phyloP scores from a whole-genome alignment of 2,888 invertebrate species.

The Drosophila pegasa region DNA sequence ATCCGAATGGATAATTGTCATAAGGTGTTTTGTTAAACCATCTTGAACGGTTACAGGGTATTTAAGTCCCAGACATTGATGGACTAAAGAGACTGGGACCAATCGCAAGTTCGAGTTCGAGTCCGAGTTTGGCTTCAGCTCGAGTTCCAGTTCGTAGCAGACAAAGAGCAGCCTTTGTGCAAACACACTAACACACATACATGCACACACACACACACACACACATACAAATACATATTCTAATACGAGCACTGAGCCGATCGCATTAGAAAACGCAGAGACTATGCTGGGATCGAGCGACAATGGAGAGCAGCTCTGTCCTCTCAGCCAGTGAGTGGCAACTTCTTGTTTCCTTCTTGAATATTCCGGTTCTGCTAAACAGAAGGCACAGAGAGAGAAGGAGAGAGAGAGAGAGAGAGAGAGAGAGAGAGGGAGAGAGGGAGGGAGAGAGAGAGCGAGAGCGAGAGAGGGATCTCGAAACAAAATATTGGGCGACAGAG shows the following conservation, averaged over 20 bases:
- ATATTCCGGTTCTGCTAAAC: conserved; percentile 68
- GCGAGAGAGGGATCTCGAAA: conserved; percentile 1
- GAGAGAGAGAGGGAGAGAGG: conserved; percentile 4
- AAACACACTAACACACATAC: conserved; percentile 32
- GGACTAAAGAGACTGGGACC: conserved; percentile 15
- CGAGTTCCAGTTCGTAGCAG: conserved; percentile 50
- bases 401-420: not conserved
- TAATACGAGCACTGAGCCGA: conserved; percentile 52
- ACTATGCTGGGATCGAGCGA: conserved; percentile 17
- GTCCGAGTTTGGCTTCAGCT: conserved; percentile 35
- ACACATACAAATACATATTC: conserved; percentile 40
- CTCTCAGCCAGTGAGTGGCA: conserved; percentile 51
- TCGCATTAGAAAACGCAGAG: conserved; percentile 51
- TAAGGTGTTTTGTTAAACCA: not conserved
- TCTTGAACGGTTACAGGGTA: not conserved
- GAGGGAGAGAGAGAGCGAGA: not conserved
- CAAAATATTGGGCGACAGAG: conserved; percentile 16
- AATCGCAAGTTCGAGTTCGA: conserved; percentile 48
- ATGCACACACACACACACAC: conserved; percentile 39
- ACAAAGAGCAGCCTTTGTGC: conserved; percentile 67
- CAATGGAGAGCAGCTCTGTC: conserved; percentile 31
- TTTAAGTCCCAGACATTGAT: conserved; percentile 4
- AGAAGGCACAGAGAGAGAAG: not conserved
- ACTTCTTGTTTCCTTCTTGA: conserved; percentile 78
- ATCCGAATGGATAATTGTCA: no score